These are phyloP conservation scores for Dasyurus viverrinus DNA, from an alignment of 2,113 vertebrate genomes.

Conservation along the genomic window DNA sequence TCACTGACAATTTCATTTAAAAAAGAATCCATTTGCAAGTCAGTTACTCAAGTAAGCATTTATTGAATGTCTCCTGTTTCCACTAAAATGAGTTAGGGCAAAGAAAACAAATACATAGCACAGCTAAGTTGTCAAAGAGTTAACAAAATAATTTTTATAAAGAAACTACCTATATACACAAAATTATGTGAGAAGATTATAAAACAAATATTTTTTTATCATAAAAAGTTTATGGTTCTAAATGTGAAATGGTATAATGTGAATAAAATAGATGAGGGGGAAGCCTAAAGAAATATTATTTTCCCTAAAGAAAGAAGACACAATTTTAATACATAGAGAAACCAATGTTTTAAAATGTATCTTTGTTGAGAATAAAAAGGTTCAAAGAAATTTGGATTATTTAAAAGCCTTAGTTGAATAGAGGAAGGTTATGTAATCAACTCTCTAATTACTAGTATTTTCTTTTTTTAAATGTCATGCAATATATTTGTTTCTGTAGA, in stretches of 20 bases:
- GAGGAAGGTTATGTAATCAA: neutral
- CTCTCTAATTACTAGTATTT: neutral
- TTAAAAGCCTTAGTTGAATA: neutral
- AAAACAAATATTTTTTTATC: conserved; percentile 20
- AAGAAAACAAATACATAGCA: neutral
- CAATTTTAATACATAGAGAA: neutral
- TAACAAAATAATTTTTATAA: neutral
- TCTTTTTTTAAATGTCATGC: neutral
- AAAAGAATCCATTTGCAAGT: conserved; percentile 31
- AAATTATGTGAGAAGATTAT: neutral
- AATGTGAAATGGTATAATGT: neutral
- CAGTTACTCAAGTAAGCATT: neutral
- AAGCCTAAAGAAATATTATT: neutral
- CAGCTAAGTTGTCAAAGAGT: neutral
- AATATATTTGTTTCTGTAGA: neutral
- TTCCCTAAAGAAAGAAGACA: neutral
- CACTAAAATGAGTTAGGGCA: neutral
- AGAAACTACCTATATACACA: neutral
- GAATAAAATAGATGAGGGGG: neutral
- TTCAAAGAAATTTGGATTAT: neutral
- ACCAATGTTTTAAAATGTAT: neutral
- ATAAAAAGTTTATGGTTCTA: conserved; percentile 22
- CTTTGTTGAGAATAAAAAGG: neutral
- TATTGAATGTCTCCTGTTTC: neutral
- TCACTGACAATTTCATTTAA: conserved; percentile 15